Evolutionary conservation across 2,797 vertebrate species (phyloP), one percentile per base, ranked within the genome.

Genomic region (Scolopax rusticola): DNA sequence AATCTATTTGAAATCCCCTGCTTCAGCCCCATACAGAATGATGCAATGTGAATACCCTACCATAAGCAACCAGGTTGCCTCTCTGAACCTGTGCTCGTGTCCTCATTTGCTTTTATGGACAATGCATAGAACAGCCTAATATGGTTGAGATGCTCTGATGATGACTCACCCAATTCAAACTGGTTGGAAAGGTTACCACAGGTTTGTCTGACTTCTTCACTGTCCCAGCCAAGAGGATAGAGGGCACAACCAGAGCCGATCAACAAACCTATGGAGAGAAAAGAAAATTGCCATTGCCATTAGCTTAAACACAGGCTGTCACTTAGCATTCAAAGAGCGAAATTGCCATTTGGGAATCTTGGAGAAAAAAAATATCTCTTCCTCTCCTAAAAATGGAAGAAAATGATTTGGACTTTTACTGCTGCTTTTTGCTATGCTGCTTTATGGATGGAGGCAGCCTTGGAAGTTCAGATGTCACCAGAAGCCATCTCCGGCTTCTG

Each of bases 191-290:
- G 97, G 98, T 99, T 99, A 95, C 98, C 99, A 98, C 99, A 99
- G 65, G 99, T 99, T 98, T 99, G 99, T 82, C 98, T 98, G 64
- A 99, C 99, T 95, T 99, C 99, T 97, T 99, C 99, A 53, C 99
- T 99, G 98, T 99, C 99, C 99, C 99, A 99, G 92, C 99, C 99
- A 97, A 99, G 96, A 12, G 99, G 99, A 93, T 99, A 99, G 87
- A 99, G 99, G 8, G 99, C 99, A 67, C 99, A 99, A 84, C 99
- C 99, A 12, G 99, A 99, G 41, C 99, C 99, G 1, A 99, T 99
- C 95, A 99, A 97, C 97, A 99, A 97, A 89, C 99, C 99, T 99
- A 57, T 2, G 27, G 77, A 93, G 38, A 96, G 13, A 92, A 86
- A 90, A 80, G 24, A 87, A 80, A 95, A 82, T 7, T 23, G 5